Conservation (phyloP, 2,113 vertebrate genomes). For the Forbesichthys agassizii region DNA sequence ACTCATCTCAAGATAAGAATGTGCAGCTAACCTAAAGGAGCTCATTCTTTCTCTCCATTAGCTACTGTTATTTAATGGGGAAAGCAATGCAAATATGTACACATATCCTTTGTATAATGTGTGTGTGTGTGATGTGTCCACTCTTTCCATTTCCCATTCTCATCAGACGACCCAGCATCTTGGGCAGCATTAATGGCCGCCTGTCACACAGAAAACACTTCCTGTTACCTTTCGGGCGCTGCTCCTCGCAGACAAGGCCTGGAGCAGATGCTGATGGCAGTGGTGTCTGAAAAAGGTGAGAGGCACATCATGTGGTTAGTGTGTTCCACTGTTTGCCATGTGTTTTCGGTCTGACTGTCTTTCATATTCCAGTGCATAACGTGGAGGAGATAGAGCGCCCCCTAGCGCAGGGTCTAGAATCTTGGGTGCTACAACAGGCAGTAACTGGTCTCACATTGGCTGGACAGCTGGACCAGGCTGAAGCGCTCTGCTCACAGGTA, state of each 20-base stretch:
- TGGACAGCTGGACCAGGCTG: constrained; percentile 83
- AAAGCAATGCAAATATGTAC: no score
- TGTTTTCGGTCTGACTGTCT: constrained; percentile 6
- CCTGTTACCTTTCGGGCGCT: constrained; percentile 75
- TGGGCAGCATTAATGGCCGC: constrained; percentile 94
- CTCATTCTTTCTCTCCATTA: neutral
- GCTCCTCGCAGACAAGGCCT: constrained; percentile 71
- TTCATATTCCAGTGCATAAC: constrained; percentile 73
- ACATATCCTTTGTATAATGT: no score
- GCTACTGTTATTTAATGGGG: no score
- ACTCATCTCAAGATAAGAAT: no score
- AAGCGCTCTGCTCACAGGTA: constrained; percentile 90
- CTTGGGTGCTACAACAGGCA: constrained; percentile 89
- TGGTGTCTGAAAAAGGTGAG: constrained; percentile 87
- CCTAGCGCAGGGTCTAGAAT: constrained; percentile 80
- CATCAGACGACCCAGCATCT: constrained; percentile 85
- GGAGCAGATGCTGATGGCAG: constrained; percentile 77
- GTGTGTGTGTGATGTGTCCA: neutral
- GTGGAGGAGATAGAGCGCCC: constrained; percentile 71
- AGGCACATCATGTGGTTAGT: constrained; percentile 7
- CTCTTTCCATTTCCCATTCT: constrained; percentile 2
- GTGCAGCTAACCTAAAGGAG: no score
- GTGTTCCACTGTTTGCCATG: neutral
- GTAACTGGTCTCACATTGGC: constrained; percentile 81
- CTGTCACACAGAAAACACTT: constrained; percentile 86